These are phyloP conservation scores for Lepus oiostolus DNA, from an alignment of 2,797 vertebrate genomes.

Conservation along the genomic window DNA sequence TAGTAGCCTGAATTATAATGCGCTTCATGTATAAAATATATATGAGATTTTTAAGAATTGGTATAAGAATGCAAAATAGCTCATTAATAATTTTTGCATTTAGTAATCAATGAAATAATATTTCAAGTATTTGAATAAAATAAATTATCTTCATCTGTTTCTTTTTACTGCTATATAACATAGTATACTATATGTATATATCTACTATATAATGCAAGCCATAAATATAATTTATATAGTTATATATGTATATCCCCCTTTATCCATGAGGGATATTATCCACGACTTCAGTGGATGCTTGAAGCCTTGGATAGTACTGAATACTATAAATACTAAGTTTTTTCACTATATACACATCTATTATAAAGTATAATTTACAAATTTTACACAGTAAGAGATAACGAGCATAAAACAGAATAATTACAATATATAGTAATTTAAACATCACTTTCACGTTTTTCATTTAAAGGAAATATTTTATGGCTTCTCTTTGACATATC, in stretches of 20 bases:
- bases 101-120: not conserved
- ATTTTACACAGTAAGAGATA: not conserved
- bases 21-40: not conserved
- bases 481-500: not conserved
- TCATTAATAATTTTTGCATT: conserved; percentile 12
- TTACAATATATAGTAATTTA: not conserved
- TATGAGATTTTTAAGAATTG: not conserved
- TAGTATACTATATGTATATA: no score
- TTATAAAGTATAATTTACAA: not conserved
- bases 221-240: no score
- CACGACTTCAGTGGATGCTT: not conserved
- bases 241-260: not conserved
- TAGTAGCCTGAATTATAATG: not conserved
- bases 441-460: not conserved
- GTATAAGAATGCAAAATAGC: not conserved
- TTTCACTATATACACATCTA: not conserved
- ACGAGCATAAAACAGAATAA: not conserved
- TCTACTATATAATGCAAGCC: no score
- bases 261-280: not conserved
- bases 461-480: not conserved
- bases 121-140: conserved; percentile 38
- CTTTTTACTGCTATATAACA: not conserved
- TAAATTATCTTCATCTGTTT: conserved; percentile 23
- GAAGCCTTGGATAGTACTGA: not conserved
- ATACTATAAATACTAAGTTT: not conserved